Evolutionary conservation across 2,797 vertebrate genomes (phyloP), one percentile per base, ranked within the genome.

Genomic region (Thunnus albacares): DNA sequence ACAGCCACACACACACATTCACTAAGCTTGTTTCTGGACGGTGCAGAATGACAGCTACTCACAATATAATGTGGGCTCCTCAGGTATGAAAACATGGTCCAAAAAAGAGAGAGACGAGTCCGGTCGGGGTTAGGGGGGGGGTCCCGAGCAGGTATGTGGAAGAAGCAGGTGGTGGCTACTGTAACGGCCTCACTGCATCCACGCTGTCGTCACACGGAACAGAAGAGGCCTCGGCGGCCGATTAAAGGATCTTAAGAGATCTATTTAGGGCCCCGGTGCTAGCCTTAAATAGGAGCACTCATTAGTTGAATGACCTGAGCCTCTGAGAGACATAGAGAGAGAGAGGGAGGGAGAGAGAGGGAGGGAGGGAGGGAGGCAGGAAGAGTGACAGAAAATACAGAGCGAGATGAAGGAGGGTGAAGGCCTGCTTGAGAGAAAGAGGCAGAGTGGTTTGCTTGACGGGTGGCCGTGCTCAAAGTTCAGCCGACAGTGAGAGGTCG

Each of bases 281-380:
- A 26, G 82, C 85, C 90, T 92, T 90, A 95, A 94, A 95, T 92
- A 91, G 93, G 84, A 92, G 87, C 78, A 59, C 93, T 94, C 92
- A 90, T 95, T 94, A 93, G 88, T 83, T 84, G 89, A 81, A 77
- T 79, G 87, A 92, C 90, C 89, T 89, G 85, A 77, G 80, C 71
- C 69, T 49, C 64, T 73, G 47, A 68, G 57, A 75, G 68, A 69
- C 17, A 69, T 3, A 55, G 66, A 57, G 18, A n/a, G 63, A 52
- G 45, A 57, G 41, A 5, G 14, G n/a, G 24, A 22, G 22, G 24
- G 8, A 28, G 26, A 61, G 66, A 56, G 18, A n/a, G 63, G 45
- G 45, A 49, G 67, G 6, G 45, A 49, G 67, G 6, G 61, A 65
- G 14, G 22, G 24, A 63, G n/a, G 0, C 26, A 69, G 33, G n/a